A percentile compares a stretch with the other conserved stretches of the same genome.
These are phyloP conservation scores for Amphimallon solstitiale DNA, from an alignment of 2,888 invertebrate genomes.

Conservation along the genomic window DNA sequence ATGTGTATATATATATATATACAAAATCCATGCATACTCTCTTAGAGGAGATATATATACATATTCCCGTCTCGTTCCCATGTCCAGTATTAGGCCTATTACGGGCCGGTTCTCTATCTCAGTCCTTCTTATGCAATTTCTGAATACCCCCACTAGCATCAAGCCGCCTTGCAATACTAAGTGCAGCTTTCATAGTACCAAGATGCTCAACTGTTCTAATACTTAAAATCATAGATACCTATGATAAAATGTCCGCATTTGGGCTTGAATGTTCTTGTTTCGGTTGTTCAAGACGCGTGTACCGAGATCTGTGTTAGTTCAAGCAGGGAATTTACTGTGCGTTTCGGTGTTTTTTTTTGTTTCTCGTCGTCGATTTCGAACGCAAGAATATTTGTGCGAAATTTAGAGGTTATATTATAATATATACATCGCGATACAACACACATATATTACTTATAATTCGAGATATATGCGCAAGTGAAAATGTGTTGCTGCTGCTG, in stretches of 20 bases:
- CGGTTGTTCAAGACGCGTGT: neutral
- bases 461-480: too few species aligned
- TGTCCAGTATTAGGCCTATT: constrained; percentile 2
- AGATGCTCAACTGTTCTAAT: constrained; percentile 61
- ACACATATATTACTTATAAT: too few species aligned
- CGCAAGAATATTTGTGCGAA: neutral
- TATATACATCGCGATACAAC: constrained; percentile 1
- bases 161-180: constrained; percentile 48
- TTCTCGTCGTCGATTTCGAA: neutral
- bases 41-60: too few species aligned
- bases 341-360: neutral
- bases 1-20: too few species aligned
- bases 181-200: constrained; percentile 54
- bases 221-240: constrained; percentile 59
- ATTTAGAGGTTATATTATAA: constrained; percentile 19
- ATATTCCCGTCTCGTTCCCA: too few species aligned
- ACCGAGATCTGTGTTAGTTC: neutral
- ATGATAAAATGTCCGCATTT: constrained; percentile 45
- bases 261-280: constrained; percentile 27
- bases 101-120: constrained; percentile 11
- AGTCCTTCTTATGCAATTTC: constrained; percentile 37
- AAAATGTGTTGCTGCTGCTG: too few species aligned
- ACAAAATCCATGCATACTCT: too few species aligned
- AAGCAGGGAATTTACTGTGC: neutral
- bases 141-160: constrained; percentile 44